phyloP scores from a whole-genome alignment of 2,888 invertebrate genomes.

The Oxytorus armatus region DNA sequence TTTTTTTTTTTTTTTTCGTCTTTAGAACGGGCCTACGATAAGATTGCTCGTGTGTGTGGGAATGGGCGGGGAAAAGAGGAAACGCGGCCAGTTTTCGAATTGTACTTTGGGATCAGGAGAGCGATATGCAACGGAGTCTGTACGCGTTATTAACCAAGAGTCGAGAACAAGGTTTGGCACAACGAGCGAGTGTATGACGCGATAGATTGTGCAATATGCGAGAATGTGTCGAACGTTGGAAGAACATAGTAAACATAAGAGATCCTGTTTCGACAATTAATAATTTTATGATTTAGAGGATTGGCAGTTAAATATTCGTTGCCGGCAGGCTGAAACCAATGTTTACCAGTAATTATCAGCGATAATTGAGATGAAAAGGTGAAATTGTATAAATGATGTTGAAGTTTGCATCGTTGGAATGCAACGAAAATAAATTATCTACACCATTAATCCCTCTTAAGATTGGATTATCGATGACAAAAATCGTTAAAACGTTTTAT shows the following conservation, averaged over 20 bases:
- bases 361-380: no score
- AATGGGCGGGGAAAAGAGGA: slow-evolving; percentile 4
- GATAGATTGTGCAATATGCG: slow-evolving; percentile 47
- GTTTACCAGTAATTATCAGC: no score
- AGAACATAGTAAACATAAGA: background rate
- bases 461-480: no score
- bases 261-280: background rate
- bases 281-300: slow-evolving; percentile 1
- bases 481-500: no score
- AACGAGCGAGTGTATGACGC: slow-evolving; percentile 22
- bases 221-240: slow-evolving; percentile 10
- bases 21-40: slow-evolving; percentile 22
- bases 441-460: no score
- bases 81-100: slow-evolving; percentile 51
- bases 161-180: slow-evolving; percentile 47
- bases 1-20: slow-evolving; percentile 26
- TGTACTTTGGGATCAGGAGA: slow-evolving; percentile 47
- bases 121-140: slow-evolving; percentile 35
- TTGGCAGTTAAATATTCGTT: no score
- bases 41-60: background rate
- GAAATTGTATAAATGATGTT: no score
- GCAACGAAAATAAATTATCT: no score
- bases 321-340: no score
- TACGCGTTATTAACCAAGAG: slow-evolving; percentile 34
- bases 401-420: no score